Base-by-base conservation (phyloP, 2,797 vertebrate genomes). In the Pagetopsis macropterus region DNA sequence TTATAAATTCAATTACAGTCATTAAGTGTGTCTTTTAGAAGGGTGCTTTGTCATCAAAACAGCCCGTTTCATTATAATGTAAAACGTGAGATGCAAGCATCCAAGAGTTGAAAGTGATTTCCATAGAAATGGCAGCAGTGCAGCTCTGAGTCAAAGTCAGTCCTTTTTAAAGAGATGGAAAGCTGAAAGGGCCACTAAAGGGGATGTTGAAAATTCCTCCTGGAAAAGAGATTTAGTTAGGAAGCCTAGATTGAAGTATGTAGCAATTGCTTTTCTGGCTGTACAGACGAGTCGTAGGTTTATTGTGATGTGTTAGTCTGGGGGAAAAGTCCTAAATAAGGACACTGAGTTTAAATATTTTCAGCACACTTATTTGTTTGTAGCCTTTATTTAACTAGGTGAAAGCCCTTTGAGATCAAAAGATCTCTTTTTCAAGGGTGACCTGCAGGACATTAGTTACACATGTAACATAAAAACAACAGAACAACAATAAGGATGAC, bases 1-100 rank as follows among this genome's bases (percentile, higher is more conserved):
- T 79, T 75, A 85, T 82, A 87, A 81, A 89, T 88, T 88, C 72
- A 84, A 88, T 84, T 84, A 84, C 63, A 78, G 58, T 75, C 72
- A 84, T 85, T 81, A 79, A 66, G 52, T 80, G 49, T 72, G 84
- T 83, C 86, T 86, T 85, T 90, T 49, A 82, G 59, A 52, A 55
- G 49, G 66, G 78, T 80, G 82, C 78, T 84, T 87, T 79, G 77
- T 87, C 88, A 89, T 83, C 82, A 74, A 87, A 88, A 74, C 79
- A 79, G 71, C 57, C 65, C 2, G 50, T 69, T 82, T 82, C 66
- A 85, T 76, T 79, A 76, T 59, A 73, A 78, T 78, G 74, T 81
- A 66, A 86, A 85, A 85, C 50, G 65, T 43, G 43, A 73, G 15
- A 82, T 75, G 66, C 57, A 72, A 79, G 55, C 69, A 68, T 75